phyloP scores from a whole-genome alignment of 2,797 vertebrate species.

The Dryobates pubescens region DNA sequence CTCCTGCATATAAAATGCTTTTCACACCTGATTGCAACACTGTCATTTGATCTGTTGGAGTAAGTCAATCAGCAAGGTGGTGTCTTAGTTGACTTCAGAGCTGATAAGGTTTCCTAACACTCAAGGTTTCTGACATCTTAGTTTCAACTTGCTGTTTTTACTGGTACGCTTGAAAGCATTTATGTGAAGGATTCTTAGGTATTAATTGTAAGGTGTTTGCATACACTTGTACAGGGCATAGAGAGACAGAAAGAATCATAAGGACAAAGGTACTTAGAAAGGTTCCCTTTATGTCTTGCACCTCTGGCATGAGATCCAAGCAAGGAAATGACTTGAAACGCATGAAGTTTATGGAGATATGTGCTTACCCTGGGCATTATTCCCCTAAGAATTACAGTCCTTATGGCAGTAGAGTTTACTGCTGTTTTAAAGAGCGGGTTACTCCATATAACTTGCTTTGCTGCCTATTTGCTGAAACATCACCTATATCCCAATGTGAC shows the following conservation, averaged over 20 bases:
- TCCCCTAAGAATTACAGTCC: not conserved
- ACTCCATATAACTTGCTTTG: not conserved
- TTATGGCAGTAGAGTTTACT: not conserved
- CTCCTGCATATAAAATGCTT: not conserved
- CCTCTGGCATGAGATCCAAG: not conserved
- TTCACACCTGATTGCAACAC: not conserved
- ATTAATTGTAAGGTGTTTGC: not conserved
- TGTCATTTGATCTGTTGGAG: not conserved
- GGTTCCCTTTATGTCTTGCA: not conserved
- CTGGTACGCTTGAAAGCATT: rapidly evolving
- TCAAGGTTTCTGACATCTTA: not conserved
- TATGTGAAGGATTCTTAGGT: not conserved
- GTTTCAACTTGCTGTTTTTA: not conserved
- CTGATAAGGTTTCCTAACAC: not conserved
- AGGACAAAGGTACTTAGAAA: not conserved
- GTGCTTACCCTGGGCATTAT: not conserved
- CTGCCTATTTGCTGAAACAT: not conserved
- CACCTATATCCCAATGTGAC: not conserved
- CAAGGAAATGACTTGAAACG: not conserved
- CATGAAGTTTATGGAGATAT: not conserved
- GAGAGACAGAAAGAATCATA: not conserved
- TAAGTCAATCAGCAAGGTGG: not conserved
- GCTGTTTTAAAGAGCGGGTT: not conserved
- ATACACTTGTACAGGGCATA: not conserved
- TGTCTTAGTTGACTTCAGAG: not conserved